These are phyloP conservation scores for Drosophila rellima DNA, from an alignment of 2,888 invertebrate species.

Conservation along the genomic window DNA sequence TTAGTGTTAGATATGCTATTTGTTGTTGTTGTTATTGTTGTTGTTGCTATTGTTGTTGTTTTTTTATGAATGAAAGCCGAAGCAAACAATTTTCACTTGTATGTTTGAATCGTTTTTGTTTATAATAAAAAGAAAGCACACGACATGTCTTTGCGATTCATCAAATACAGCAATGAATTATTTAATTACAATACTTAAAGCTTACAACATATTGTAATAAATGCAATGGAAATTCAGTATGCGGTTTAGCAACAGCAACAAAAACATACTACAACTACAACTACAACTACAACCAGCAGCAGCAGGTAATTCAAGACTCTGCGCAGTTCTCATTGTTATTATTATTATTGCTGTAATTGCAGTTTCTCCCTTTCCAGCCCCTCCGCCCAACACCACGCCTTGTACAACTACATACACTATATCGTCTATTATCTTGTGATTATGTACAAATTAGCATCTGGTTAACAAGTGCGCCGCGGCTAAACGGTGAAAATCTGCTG, in stretches of 20 bases:
- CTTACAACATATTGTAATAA: constrained; percentile 48
- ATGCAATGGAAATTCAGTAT: constrained; percentile 65
- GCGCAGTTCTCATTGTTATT: constrained; percentile 69
- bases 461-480: constrained; percentile 75
- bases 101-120: constrained; percentile 16
- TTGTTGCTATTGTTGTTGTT: constrained; percentile 18
- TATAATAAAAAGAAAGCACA: constrained; percentile 57
- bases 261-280: constrained; percentile 13
- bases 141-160: constrained; percentile 27
- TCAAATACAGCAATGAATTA: constrained; percentile 60
- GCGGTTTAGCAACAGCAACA: constrained; percentile 58
- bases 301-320: constrained; percentile 69
- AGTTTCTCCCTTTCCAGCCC: constrained; percentile 5
- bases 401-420: constrained; percentile 1
- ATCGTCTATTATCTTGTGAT: constrained; percentile 21
- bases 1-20: constrained; percentile 17
- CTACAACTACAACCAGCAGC: constrained; percentile 23
- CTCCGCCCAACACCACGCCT: background rate
- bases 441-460: constrained; percentile 71
- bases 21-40: constrained; percentile 10
- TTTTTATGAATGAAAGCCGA: constrained; percentile 53
- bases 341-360: constrained; percentile 67
- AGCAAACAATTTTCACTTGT: constrained; percentile 43
- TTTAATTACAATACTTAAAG: constrained; percentile 64
- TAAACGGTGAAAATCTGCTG: constrained; percentile 77